Conservation (phyloP, 2,113 vertebrate species). For the Sinocyclocheilus anophthalmus region DNA sequence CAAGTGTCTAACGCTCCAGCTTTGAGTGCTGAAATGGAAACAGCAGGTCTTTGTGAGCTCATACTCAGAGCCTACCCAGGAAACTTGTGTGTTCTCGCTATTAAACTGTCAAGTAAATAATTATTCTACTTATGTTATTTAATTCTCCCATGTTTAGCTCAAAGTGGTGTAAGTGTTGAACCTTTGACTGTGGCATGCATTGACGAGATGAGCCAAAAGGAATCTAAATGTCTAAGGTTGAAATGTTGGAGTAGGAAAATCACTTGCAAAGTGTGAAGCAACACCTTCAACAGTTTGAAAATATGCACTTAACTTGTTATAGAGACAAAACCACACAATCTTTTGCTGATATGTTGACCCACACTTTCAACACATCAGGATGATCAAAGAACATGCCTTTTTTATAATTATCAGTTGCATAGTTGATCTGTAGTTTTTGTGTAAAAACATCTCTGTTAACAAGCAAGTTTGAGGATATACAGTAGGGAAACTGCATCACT, state of each 20-base stretch:
- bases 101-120: constrained; percentile 45
- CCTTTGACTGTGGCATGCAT: constrained; percentile 5
- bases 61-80: constrained; percentile 76
- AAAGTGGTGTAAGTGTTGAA: constrained; percentile 32
- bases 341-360: not conserved
- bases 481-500: not conserved
- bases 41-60: constrained; percentile 82
- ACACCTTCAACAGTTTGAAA: not conserved
- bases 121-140: constrained; percentile 48
- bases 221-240: constrained; percentile 4
- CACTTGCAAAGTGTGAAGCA: constrained; percentile 12
- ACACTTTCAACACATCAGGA: not conserved
- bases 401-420: not conserved
- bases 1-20: constrained; percentile 79
- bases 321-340: not conserved
- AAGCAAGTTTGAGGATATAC: not conserved
- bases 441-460: not conserved
- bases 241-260: not conserved
- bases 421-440: not conserved
- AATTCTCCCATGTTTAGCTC: constrained; percentile 47
- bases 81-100: constrained; percentile 30
- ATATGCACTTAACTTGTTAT: not conserved
- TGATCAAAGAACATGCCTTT: not conserved
- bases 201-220: constrained; percentile 1
- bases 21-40: constrained; percentile 75